phyloP scores from a whole-genome alignment of 2,113 vertebrate genomes.

The Platichthys stellatus region DNA sequence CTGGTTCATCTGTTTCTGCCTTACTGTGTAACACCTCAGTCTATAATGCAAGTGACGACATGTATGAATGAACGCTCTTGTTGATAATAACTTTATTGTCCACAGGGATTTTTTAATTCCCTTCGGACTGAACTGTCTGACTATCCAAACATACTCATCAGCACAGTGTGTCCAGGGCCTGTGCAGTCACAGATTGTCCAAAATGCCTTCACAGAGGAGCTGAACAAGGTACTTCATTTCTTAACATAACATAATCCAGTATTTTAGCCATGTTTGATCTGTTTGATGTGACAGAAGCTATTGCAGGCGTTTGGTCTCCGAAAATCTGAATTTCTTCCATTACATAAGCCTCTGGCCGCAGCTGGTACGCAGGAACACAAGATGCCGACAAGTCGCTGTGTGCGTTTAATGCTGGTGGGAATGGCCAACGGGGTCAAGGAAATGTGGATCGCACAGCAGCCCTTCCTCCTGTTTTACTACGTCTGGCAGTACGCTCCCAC shows the following conservation, averaged over 20 bases:
- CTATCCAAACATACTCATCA: slow-evolving; percentile 88
- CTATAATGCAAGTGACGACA: not conserved
- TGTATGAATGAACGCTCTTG: not conserved
- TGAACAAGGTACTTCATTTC: slow-evolving; percentile 84
- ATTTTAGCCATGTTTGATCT: not conserved
- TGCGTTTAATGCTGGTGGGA: slow-evolving; percentile 87
- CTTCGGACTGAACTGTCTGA: slow-evolving; percentile 86
- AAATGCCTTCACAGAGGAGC: slow-evolving; percentile 88
- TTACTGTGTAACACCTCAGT: no score
- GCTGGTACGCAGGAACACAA: slow-evolving; percentile 85
- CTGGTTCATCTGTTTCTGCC: not conserved
- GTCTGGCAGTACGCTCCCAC: slow-evolving; percentile 92
- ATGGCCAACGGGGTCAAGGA: slow-evolving; percentile 89
- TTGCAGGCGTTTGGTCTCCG: slow-evolving; percentile 7
- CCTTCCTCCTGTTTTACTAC: slow-evolving; percentile 86
- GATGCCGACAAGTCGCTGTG: slow-evolving; percentile 91
- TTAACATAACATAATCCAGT: not conserved
- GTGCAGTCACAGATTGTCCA: slow-evolving; percentile 91
- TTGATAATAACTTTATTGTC: slow-evolving; percentile 13
- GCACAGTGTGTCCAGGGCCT: slow-evolving; percentile 91
- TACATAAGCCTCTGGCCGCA: slow-evolving; percentile 60
- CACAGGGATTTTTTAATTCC: slow-evolving; percentile 92
- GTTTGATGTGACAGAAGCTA: not conserved
- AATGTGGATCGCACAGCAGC: slow-evolving; percentile 91
- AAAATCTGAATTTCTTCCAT: not conserved